A percentile compares a stretch with the other conserved stretches of the same genome.
Evolutionary conservation across 2,888 invertebrate genomes (phyloP).

Genomic region (Polydrusus pterygomalis): DNA sequence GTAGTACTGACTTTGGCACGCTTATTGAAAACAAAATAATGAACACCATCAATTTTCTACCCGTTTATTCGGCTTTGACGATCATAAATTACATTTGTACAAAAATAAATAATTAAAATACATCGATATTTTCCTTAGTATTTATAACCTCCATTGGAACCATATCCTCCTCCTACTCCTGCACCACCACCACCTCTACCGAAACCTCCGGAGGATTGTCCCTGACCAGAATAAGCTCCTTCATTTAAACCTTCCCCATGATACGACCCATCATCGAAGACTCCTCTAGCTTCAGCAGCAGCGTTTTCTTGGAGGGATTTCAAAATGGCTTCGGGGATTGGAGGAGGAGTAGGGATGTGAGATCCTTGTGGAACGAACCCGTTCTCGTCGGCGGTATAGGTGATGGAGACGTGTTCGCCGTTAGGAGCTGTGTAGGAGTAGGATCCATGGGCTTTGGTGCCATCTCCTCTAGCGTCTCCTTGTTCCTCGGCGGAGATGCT

Average conservation of each 20-base stretch:
- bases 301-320: conserved; percentile 65
- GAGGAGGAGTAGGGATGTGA: conserved; percentile 77
- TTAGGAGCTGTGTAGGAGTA: conserved; percentile 64
- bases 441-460: conserved; percentile 62
- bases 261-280: conserved; percentile 63
- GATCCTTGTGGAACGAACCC: conserved; percentile 75
- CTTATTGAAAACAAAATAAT: neutral
- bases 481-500: conserved; percentile 72
- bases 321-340: conserved; percentile 76
- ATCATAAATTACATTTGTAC: neutral
- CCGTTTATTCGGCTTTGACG: neutral
- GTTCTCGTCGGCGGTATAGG: conserved; percentile 75
- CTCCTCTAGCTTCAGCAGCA: conserved; percentile 62
- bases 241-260: conserved; percentile 59
- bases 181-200: conserved; percentile 19
- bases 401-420: conserved; percentile 61
- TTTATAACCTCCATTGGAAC: conserved; percentile 43
- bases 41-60: neutral
- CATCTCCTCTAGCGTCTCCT: conserved; percentile 64
- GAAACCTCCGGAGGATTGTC: conserved; percentile 18
- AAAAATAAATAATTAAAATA: neutral
- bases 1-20: no score
- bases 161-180: conserved; percentile 5
- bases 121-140: neutral
- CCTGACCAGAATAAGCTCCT: conserved; percentile 46